Percentiles rank a stretch among this genome's conserved stretches.
These are phyloP conservation scores for Oophaga pumilio DNA, from an alignment of 2,113 vertebrate genomes.

Conservation along the genomic window DNA sequence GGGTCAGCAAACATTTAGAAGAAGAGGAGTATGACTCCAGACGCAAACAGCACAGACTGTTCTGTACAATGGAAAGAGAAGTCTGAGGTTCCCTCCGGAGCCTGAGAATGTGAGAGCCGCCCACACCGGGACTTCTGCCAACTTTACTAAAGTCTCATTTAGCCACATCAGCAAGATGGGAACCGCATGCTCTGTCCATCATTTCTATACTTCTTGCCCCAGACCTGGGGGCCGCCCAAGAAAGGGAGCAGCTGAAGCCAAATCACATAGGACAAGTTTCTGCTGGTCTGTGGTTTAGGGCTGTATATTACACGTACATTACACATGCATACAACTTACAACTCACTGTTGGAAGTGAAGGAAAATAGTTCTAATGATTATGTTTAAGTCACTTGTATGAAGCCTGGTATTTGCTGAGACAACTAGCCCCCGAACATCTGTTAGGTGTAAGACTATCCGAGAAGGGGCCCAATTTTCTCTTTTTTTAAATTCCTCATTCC, in stretches of 20 bases:
- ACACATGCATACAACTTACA: background rate
- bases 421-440: background rate
- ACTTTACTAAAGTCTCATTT: constrained; percentile 59
- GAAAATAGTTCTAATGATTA: background rate
- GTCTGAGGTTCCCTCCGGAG: constrained; percentile 61
- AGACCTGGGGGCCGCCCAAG: constrained; percentile 61
- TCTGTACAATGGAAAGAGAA: constrained; percentile 53
- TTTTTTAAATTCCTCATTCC: background rate
- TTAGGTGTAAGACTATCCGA: background rate
- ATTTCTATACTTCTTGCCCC: constrained; percentile 62
- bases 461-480: background rate
- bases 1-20: constrained; percentile 3
- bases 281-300: background rate
- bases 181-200: constrained; percentile 71
- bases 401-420: background rate
- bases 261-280: constrained; percentile 36
- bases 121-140: constrained; percentile 62
- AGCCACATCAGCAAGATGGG: constrained; percentile 69
- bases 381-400: background rate
- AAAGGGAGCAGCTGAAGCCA: constrained; percentile 68
- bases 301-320: background rate
- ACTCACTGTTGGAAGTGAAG: background rate
- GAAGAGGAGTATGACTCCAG: constrained; percentile 48
- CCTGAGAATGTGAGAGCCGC: constrained; percentile 59
- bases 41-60: constrained; percentile 42